Evolutionary conservation across 2,888 invertebrate genomes (phyloP), one percentile per base, ranked within the genome.

Genomic region (Phorcus lineatus): DNA sequence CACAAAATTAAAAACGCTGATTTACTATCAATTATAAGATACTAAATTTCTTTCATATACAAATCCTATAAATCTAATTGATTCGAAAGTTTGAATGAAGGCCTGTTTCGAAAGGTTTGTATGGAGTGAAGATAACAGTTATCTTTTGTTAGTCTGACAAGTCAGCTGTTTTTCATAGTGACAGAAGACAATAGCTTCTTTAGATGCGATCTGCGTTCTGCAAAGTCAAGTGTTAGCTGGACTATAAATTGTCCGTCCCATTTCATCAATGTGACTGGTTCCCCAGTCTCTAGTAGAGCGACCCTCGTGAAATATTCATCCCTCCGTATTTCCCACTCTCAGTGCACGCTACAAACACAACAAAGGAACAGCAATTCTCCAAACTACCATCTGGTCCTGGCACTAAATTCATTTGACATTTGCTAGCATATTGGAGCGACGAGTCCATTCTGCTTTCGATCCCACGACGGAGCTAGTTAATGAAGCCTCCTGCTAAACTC

Each of bases 391-490:
- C 76, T 76, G 76, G 76, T 76, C 31, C 55, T 19, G 9, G 36
- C 54, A 76, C 54, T 76, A 76, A 76, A 76, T 76, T 53, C 54
- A 76, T 54, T 76, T 55, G 76, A 53, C 76, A 76, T 76, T 76
- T 76, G 54, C 24, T 54, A n/a, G 55, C 76, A 76, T 55, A 55
- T 76, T 76, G 76, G 54, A n/a, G 28, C 28, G 22, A n/a, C 24
- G 19, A 31, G 36, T 36, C 70, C 19, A 31, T 36, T 36, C 19
- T 9, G 40, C 4, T 11, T 70, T 70, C 70, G 70, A 70, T 70
- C 70, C 70, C 70, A 70, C 70, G 70, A 40, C 57, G 19, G 22
- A 17, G 70, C 36, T 6, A 57, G 22, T 57, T 57, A 70, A 70
- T 70, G 70, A 70, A 36, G 31, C 19, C 70, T 13, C n/a, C 36